Evolutionary conservation across 2,113 vertebrate species (phyloP), one percentile per base, ranked within the genome.

Genomic region (Zapornia atra): DNA sequence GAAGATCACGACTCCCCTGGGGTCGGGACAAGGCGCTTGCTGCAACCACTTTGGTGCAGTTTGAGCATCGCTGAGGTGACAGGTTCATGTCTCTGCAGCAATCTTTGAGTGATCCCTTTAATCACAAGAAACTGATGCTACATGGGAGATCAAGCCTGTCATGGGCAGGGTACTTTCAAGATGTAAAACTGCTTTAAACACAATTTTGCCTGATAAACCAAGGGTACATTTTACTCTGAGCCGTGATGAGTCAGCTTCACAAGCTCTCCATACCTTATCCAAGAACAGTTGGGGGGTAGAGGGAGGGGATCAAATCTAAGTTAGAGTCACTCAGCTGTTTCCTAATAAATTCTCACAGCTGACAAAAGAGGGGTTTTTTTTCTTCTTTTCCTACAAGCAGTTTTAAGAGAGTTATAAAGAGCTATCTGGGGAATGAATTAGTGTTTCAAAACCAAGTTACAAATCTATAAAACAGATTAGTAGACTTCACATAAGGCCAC

Each of bases 391-490:
- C 82, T 89, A 86, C 20, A 10, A 88, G 81, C 83, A 92, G 90
- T 53, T 88, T 72, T 46, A 78, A 82, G 70, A 72, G 88, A 86
- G 76, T 86, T 94, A 92, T 76, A 54, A 93, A 80, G 86, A 89
- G 71, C 71, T 86, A 57, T 50, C 92, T 71, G 88, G 93, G 90
- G 83, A 92, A 80, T 40, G 93, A 95, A 96, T 94, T 94, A 96
- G 96, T 86, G 95, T 93, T 96, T 79, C 93, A 88, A 94, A 94
- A 76, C 86, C 82, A 59, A 96, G 95, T 94, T 92, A 82, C 78
- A 94, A 96, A 96, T 96, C 95, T 94, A 96, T 92, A 97, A 97
- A 97, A 93, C 93, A 97, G 96, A 94, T 97, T 94, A 97, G 95
- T 69, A 54, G 77, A 96, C 91, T 94, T 61, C 95, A 92, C 82